These are phyloP conservation scores for Odontomyia ornata DNA, from an alignment of 2,888 invertebrate species.

Conservation along the genomic window DNA sequence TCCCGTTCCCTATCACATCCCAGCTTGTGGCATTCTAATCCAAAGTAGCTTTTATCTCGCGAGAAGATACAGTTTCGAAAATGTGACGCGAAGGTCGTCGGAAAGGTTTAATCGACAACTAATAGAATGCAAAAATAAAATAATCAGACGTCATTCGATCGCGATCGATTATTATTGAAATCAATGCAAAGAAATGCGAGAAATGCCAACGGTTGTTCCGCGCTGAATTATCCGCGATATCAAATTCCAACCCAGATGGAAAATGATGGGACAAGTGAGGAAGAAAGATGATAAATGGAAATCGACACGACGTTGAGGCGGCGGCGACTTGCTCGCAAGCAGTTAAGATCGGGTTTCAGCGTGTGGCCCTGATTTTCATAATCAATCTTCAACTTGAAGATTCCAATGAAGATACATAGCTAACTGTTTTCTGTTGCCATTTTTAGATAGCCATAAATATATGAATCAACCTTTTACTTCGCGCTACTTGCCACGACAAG, in stretches of 20 bases:
- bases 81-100: constrained; percentile 21
- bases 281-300: not conserved
- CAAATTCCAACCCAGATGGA: not conserved
- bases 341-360: not conserved
- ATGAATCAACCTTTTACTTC: not conserved
- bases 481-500: not conserved
- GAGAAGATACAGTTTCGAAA: not conserved
- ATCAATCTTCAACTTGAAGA: not conserved
- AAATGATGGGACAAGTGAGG: not conserved
- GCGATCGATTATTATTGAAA: not conserved
- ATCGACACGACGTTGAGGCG: not conserved
- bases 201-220: constrained; percentile 17
- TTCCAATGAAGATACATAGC: not conserved
- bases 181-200: not conserved
- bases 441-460: not conserved
- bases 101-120: not conserved
- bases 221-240: not conserved
- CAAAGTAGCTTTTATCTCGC: constrained; percentile 14
- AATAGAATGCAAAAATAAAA: not conserved
- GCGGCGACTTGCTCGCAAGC: not conserved
- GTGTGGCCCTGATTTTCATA: constrained; percentile 12
- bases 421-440: not conserved
- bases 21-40: not conserved
- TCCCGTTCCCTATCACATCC: too few species aligned
- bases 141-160: not conserved